Evolutionary conservation across 2,888 invertebrate genomes (phyloP).

Genomic region (Dyspetes luteomarginatus): DNA sequence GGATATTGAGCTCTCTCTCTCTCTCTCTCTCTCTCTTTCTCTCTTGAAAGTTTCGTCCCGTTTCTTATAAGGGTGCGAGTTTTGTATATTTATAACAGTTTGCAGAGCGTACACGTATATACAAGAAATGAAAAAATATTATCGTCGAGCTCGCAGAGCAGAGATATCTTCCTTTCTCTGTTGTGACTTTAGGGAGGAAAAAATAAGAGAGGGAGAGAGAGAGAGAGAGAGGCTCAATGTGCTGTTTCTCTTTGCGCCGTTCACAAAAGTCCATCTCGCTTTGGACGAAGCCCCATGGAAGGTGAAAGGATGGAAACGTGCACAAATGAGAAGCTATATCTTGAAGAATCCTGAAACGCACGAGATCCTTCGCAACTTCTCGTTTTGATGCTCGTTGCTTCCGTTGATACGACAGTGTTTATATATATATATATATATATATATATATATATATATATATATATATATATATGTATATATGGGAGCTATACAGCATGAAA

Average conservation of each 20-base stretch:
- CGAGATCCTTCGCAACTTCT: slow-evolving; percentile 37
- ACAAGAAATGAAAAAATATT: slow-evolving; percentile 61
- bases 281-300: too few species aligned
- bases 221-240: too few species aligned
- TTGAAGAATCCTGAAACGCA: slow-evolving; percentile 21
- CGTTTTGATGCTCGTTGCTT: not conserved
- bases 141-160: slow-evolving; percentile 35
- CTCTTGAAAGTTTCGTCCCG: not conserved
- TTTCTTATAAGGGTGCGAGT: slow-evolving; percentile 50
- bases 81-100: not conserved
- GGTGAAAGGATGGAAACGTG: slow-evolving; percentile 33
- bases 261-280: too few species aligned
- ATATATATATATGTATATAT: not conserved
- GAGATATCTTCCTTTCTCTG: slow-evolving; percentile 8
- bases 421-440: not conserved
- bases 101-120: not conserved
- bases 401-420: not conserved
- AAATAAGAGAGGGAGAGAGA: not conserved
- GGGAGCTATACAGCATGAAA: too few species aligned
- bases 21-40: too few species aligned
- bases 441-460: not conserved
- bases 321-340: slow-evolving; percentile 47
- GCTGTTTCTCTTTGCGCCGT: too few species aligned
- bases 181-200: not conserved
- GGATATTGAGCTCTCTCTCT: not conserved